Evolutionary conservation across 2,797 vertebrate genomes (phyloP).

Genomic region (Chloroceryle amazona): DNA sequence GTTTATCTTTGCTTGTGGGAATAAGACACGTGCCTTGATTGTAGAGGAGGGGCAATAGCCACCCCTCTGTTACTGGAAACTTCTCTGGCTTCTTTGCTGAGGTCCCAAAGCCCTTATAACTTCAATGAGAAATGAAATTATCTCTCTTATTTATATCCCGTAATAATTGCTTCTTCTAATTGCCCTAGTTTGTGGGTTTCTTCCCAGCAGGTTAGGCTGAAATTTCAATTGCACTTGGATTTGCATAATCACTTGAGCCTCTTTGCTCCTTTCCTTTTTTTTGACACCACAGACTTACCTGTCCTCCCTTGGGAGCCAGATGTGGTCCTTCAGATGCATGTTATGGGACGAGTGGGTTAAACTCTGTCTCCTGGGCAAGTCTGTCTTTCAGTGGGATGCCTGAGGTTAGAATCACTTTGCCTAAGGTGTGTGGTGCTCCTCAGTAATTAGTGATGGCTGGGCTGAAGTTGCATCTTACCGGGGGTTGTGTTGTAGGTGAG

Average conservation of each 20-base stretch:
- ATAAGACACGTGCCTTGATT: not conserved
- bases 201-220: constrained; percentile 42
- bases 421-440: not conserved
- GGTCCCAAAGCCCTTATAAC: constrained; percentile 55
- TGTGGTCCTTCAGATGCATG: not conserved
- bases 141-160: constrained; percentile 53
- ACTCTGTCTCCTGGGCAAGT: not conserved
- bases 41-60: not conserved
- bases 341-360: not conserved
- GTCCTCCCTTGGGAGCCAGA: not conserved
- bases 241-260: constrained; percentile 33
- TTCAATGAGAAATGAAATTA: constrained; percentile 59
- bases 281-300: not conserved
- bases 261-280: not conserved
- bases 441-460: not conserved
- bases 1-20: not conserved
- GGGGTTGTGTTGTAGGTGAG: accelerated
- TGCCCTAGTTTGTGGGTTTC: constrained; percentile 49
- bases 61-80: not conserved
- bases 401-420: not conserved
- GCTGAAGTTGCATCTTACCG: not conserved
- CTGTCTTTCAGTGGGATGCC: not conserved
- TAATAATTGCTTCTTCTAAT: constrained; percentile 44
- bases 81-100: not conserved
- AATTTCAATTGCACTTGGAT: constrained; percentile 53